phyloP scores from a whole-genome alignment of 2,888 invertebrate genomes.

The Cyaniris semiargus region DNA sequence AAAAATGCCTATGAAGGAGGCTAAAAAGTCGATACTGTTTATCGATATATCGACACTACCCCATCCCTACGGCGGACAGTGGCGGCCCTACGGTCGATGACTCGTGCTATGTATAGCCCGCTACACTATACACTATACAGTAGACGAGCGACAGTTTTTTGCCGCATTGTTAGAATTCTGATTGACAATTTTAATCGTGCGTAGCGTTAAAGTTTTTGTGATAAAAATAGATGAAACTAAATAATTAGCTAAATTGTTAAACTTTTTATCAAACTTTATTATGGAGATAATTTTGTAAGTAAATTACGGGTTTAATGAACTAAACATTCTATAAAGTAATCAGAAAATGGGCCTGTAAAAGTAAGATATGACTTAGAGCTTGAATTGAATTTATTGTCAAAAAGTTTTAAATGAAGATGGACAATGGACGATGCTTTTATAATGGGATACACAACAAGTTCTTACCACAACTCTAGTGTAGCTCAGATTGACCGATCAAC shows the following conservation, averaged over 20 bases:
- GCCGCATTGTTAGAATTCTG: conserved; percentile 33
- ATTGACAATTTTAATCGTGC: conserved; percentile 19
- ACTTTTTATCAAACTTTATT: neutral
- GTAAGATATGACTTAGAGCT: too few relatives aligned
- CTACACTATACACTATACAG: neutral
- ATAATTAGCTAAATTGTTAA: neutral
- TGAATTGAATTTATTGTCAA: too few relatives aligned
- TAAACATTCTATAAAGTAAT: neutral
- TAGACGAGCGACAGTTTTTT: conserved; percentile 33
- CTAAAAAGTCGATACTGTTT: neutral
- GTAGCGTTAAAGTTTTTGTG: neutral
- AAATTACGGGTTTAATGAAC: neutral
- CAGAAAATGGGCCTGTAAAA: neutral
- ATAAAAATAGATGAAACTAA: neutral
- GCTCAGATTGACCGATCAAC: too few relatives aligned
- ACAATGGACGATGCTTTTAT: too few relatives aligned
- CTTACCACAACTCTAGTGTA: too few relatives aligned
- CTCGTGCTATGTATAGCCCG: conserved; percentile 33
- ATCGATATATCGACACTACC: neutral
- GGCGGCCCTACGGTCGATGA: conserved; percentile 33
- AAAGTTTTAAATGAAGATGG: too few relatives aligned
- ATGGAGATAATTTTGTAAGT: neutral
- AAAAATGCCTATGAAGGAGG: too few relatives aligned
- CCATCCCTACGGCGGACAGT: conserved; percentile 6
- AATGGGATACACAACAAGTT: too few relatives aligned